phyloP scores from a whole-genome alignment of 2,888 invertebrate species.

The Lepidochitona cinerea region DNA sequence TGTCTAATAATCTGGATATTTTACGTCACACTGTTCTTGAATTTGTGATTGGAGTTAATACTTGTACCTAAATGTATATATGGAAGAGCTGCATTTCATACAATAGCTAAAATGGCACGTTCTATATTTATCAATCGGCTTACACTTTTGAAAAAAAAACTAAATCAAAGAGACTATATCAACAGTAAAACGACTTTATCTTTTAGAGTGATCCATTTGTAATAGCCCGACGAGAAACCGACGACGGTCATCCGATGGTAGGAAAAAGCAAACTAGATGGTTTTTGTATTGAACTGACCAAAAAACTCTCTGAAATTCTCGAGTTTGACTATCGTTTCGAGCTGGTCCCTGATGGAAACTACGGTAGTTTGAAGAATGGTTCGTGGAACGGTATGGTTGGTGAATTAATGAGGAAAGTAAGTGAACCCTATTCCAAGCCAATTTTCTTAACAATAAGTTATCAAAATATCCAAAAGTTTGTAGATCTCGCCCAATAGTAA shows the following conservation, averaged over 20 bases:
- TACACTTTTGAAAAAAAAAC: too few species aligned
- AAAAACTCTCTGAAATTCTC: conserved; percentile 83
- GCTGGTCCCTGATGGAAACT: conserved; percentile 87
- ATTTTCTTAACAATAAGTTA: not conserved
- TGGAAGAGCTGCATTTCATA: too few species aligned
- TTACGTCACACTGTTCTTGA: too few species aligned
- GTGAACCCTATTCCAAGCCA: not conserved
- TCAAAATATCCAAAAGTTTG: too few species aligned
- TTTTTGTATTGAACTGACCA: conserved; percentile 92
- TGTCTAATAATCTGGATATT: too few species aligned
- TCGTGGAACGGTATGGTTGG: conserved; percentile 69
- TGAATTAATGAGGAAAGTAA: conserved; percentile 59
- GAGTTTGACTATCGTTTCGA: conserved; percentile 89
- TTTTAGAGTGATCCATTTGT: not conserved
- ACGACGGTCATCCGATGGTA: not conserved
- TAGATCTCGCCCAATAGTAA: too few species aligned
- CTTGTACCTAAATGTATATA: too few species aligned
- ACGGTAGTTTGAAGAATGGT: conserved; percentile 74
- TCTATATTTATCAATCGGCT: too few species aligned
- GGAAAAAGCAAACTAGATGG: conserved; percentile 72
- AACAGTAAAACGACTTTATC: too few species aligned
- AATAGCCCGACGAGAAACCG: not conserved
- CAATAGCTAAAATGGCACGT: too few species aligned
- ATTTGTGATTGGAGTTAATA: too few species aligned
- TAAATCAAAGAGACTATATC: too few species aligned